phyloP scores from a whole-genome alignment of 2,888 invertebrate species.

The Agonopterix subpropinquella region DNA sequence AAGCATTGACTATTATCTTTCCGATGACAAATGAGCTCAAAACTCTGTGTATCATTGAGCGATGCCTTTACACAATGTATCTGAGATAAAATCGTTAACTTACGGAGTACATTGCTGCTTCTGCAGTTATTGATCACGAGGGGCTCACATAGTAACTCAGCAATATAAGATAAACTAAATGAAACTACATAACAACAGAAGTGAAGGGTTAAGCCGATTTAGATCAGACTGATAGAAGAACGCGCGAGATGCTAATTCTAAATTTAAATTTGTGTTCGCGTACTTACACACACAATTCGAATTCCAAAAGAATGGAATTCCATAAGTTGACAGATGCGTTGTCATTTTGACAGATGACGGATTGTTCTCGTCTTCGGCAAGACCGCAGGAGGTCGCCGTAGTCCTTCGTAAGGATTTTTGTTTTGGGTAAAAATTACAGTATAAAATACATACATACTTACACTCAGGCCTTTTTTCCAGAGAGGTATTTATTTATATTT shows the following conservation, averaged over 20 bases:
- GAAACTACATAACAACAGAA: constrained; percentile 5
- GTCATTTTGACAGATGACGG: constrained; percentile 20
- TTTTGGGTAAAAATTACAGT: too few species aligned
- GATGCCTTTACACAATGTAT: constrained; percentile 14
- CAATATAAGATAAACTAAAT: too few species aligned
- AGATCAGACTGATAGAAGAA: constrained; percentile 54
- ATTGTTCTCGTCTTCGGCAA: background rate
- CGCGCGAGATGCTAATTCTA: constrained; percentile 57
- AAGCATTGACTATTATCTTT: constrained; percentile 52
- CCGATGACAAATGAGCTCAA: constrained; percentile 58
- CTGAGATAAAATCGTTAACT: constrained; percentile 12
- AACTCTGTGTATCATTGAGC: constrained; percentile 39
- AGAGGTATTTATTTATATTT: too few species aligned
- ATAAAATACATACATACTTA: too few species aligned
- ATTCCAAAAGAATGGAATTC: constrained; percentile 38
- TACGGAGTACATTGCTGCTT: constrained; percentile 34
- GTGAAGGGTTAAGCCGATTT: constrained; percentile 61
- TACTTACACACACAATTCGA: constrained; percentile 39
- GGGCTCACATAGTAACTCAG: too few species aligned
- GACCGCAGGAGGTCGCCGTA: too few species aligned
- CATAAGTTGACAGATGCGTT: constrained; percentile 32
- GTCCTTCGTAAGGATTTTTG: too few species aligned
- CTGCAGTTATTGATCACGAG: constrained; percentile 7
- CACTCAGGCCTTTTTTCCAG: too few species aligned
- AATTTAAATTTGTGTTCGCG: constrained; percentile 46